Evolutionary conservation across 2,888 invertebrate species (phyloP).

Genomic region (Cheilosia grossa): DNA sequence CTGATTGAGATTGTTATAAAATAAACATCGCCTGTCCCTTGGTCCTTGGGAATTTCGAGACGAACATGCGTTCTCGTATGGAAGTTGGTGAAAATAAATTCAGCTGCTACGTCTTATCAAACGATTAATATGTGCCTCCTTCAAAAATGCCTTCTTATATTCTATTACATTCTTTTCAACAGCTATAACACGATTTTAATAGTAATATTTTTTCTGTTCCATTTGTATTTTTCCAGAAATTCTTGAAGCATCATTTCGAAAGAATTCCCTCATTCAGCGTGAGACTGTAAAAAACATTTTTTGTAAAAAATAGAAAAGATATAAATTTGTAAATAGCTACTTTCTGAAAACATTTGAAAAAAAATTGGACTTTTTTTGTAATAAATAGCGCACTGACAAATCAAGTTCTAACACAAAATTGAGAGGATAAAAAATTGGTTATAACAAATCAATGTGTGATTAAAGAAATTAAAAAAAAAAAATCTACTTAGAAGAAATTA

Average conservation of each 20-base stretch:
- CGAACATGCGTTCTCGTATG: too few relatives aligned
- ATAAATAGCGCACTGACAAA: conserved; percentile 68
- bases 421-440: background rate
- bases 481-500: conserved; percentile 5
- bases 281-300: conserved; percentile 28
- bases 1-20: too few relatives aligned
- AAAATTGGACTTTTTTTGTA: conserved; percentile 18
- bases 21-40: too few relatives aligned
- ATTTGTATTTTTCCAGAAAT: background rate
- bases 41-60: too few relatives aligned
- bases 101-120: too few relatives aligned
- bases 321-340: conserved; percentile 46
- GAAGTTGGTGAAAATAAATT: too few relatives aligned
- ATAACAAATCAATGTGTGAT: conserved; percentile 32
- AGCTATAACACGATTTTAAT: background rate
- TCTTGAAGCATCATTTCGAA: conserved; percentile 2
- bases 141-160: too few relatives aligned
- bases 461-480: conserved; percentile 22
- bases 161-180: background rate
- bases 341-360: conserved; percentile 14
- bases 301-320: background rate
- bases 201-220: background rate
- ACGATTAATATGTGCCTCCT: too few relatives aligned
- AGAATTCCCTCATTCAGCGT: conserved; percentile 7
- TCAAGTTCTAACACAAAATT: conserved; percentile 63